Evolutionary conservation across 2,888 invertebrate genomes (phyloP), one percentile per base, ranked within the genome.

Genomic region (Augochlorella aurata): DNA sequence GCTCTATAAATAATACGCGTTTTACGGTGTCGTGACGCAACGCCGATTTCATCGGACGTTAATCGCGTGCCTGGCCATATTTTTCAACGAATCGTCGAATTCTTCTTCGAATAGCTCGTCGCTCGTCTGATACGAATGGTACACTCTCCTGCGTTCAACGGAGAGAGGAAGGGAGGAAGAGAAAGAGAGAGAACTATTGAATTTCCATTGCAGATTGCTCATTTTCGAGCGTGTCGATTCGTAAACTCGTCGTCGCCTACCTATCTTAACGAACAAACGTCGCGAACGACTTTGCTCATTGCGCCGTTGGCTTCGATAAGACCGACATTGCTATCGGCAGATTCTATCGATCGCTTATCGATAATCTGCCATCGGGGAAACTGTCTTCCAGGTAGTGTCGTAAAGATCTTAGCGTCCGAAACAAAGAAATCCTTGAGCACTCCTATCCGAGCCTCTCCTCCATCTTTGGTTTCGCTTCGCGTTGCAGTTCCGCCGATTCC

Each of bases 1-100:
- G 18, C 12, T 58, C 78, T 78, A 81, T 83, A 81, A 84, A 77
- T 78, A 81, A 38, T 49, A 58, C 52, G 47, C 70, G 45, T 70
- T 81, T 54, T 67, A 74, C 24, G 81, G 47, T 50, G 67, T 66
- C 70, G 61, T 52, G 61, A 72, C 58, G 67, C 66, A 77, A 79
- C 77, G 18, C 66, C 38, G 47, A 38, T 54, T 71, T 61, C 67
- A 24, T 63, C 78, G 68, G 61, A 76, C 72, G 18, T 61, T 61
- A 16, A n/a, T 38, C 68, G 61, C 68, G n/a, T 58, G 18, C 21
- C 66, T 65, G 44, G 38, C 63, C 38, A 63, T 63, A 38, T 63
- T 63, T 63, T 38, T 63, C 63, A 18, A 3, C 65, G 65, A 65
- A 44, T 12, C 44, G 12, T n/a, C 44, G 65, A 12, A 44, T 65